Evolutionary conservation across 2,113 vertebrate genomes (phyloP).

Genomic region (Himantopus leucocephalus): DNA sequence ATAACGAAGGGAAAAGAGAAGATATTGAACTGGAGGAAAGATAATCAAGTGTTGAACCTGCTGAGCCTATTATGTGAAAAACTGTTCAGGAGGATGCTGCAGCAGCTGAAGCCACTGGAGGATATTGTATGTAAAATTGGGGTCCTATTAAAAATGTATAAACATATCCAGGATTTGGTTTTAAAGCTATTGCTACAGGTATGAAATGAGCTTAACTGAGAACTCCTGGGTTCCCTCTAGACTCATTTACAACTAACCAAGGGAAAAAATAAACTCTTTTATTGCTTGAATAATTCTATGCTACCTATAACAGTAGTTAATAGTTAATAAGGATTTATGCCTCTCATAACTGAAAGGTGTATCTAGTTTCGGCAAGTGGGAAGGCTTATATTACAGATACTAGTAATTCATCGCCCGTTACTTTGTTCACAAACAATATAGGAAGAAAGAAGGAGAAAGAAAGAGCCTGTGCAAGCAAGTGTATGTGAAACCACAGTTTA

Average conservation of each 20-base stretch:
- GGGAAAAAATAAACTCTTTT: slow-evolving; percentile 56
- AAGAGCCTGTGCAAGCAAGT: background rate
- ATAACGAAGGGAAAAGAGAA: slow-evolving; percentile 65
- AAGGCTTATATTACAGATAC: background rate
- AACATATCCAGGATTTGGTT: slow-evolving; percentile 58
- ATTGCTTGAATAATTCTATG: slow-evolving; percentile 47
- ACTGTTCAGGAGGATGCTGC: slow-evolving; percentile 57
- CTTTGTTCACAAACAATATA: background rate
- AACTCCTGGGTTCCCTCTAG: slow-evolving; percentile 65
- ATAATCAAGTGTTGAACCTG: slow-evolving; percentile 72
- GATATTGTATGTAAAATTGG: slow-evolving; percentile 50
- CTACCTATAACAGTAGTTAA: slow-evolving; percentile 38
- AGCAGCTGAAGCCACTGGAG: slow-evolving; percentile 58
- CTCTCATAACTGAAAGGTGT: slow-evolving; percentile 24
- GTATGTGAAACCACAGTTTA: background rate
- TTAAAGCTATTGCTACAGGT: slow-evolving; percentile 36
- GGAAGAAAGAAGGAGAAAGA: background rate
- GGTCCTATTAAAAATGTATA: slow-evolving; percentile 69
- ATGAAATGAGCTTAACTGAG: slow-evolving; percentile 44
- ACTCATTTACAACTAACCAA: slow-evolving; percentile 50
- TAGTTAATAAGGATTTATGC: slow-evolving; percentile 58
- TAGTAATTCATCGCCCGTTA: background rate
- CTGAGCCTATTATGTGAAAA: slow-evolving; percentile 72
- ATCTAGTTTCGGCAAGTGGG: background rate
- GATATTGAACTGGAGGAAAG: slow-evolving; percentile 62